Evolutionary conservation across 2,113 vertebrate species (phyloP), one percentile per base, ranked within the genome.

Genomic region (Brevimyrus niger): DNA sequence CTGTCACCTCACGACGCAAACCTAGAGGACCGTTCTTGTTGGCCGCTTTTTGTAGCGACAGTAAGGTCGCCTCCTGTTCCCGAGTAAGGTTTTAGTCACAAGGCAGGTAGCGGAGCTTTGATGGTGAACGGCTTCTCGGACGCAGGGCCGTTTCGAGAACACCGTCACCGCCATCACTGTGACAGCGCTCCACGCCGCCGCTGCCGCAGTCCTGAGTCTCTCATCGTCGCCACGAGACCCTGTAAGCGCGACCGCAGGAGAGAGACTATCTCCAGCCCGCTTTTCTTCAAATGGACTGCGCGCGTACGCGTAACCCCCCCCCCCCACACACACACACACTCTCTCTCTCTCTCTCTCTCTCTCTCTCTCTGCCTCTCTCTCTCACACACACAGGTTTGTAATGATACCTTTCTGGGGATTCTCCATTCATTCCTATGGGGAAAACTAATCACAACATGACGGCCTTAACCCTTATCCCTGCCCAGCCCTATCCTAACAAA

Each of bases 1-100:
- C 73, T 92, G 92, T 94, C 91, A 93, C 92, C 92, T 73, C 91
- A 31, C 85, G 89, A 87, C 55, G 53, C 44, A 21, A 48, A 92
- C 73, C 73, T 89, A 13, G 89, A 76, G 88, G 90, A 86, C 89
- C 92, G 38, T 44, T 90, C 19, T 87, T 47, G 27, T 46, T 87
- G 38, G 35, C 53, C 19, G 65, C 31, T 87, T 55, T 87, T 87
- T 42, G 38, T 87, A 35, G 51, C 86, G 50, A 87, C 31, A 11
- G 44, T 88, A 51, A 27, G 69, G 55, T 42, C 55, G 51, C 51
- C 86, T 44, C 23, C 19, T 87, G 31, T 55, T 87, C 86, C 86
- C 27, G 35, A 38, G 38, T 42, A 87, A 87, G 53, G 31, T 58
- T 58, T 58, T 31, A 87, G 38, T 58, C 17, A 80, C 23, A 44